phyloP scores from a whole-genome alignment of 2,888 invertebrate genomes.

The Cataglyphis cursor region DNA sequence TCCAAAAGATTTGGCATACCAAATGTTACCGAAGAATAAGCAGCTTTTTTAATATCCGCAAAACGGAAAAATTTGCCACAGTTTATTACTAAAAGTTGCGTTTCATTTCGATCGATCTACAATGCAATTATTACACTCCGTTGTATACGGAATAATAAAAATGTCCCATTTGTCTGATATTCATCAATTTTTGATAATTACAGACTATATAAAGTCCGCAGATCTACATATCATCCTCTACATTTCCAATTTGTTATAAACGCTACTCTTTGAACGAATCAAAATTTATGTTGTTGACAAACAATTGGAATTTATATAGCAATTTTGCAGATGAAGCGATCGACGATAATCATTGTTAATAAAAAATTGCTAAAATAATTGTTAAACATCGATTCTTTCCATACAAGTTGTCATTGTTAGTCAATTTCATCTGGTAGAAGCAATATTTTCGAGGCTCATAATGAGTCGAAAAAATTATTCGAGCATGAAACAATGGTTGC shows the following conservation, averaged over 20 bases:
- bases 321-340: background rate
- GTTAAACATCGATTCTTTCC: background rate
- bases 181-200: constrained; percentile 13
- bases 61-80: background rate
- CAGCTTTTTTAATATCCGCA: background rate
- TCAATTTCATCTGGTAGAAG: constrained; percentile 23
- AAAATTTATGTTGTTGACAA: background rate
- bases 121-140: background rate
- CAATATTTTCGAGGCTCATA: constrained; percentile 45
- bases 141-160: background rate
- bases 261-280: background rate
- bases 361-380: background rate
- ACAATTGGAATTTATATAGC: background rate
- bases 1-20: constrained; percentile 30
- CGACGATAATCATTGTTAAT: background rate
- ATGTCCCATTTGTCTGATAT: background rate
- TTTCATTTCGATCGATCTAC: background rate
- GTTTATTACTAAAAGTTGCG: background rate
- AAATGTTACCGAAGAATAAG: background rate
- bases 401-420: background rate
- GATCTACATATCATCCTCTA: constrained; percentile 28
- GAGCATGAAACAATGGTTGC: constrained; percentile 29
- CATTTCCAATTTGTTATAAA: background rate
- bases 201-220: constrained; percentile 4
- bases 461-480: constrained; percentile 22